Conservation (phyloP, 37 sponge, comb jelly and placozoan species). For the Agelas oroides region DNA sequence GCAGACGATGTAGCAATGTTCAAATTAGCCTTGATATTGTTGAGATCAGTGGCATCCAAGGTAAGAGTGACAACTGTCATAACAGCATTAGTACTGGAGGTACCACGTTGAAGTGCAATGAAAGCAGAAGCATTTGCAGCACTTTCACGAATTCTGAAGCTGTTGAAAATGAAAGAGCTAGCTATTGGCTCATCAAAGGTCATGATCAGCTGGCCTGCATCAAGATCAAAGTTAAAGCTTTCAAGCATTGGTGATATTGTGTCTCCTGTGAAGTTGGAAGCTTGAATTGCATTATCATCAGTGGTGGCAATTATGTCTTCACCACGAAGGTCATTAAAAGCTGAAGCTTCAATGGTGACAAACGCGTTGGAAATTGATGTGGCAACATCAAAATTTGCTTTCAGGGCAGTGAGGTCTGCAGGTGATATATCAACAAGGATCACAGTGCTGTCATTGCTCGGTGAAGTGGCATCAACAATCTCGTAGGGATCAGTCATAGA, state of each 20-base stretch:
- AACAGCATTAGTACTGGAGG: background rate
- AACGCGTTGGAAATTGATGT: slow-evolving; percentile 32
- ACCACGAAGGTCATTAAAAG: slow-evolving; percentile 67
- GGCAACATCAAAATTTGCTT: slow-evolving; percentile 52
- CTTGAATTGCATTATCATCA: slow-evolving; percentile 50
- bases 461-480: slow-evolving; percentile 8
- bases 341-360: slow-evolving; percentile 67
- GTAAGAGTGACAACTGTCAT: slow-evolving; percentile 45
- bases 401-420: slow-evolving; percentile 48
- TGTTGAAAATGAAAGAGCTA: slow-evolving; percentile 9
- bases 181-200: slow-evolving; percentile 76
- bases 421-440: slow-evolving; percentile 30
- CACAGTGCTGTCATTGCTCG: slow-evolving; percentile 34
- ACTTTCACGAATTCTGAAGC: slow-evolving; percentile 35
- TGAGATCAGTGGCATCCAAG: slow-evolving; percentile 62
- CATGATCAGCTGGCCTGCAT: slow-evolving; percentile 66
- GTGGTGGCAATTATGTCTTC: slow-evolving; percentile 74
- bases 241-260: slow-evolving; percentile 52
- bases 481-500: background rate
- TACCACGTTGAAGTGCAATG: slow-evolving; percentile 40
- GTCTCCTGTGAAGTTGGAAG: slow-evolving; percentile 55
- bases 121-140: slow-evolving; percentile 9
- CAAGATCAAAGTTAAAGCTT: slow-evolving; percentile 72
- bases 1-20: slow-evolving; percentile 47
- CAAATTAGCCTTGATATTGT: slow-evolving; percentile 67